Conservation (phyloP, 2,113 vertebrate genomes). For the Brachyhypopomus gauderio region DNA sequence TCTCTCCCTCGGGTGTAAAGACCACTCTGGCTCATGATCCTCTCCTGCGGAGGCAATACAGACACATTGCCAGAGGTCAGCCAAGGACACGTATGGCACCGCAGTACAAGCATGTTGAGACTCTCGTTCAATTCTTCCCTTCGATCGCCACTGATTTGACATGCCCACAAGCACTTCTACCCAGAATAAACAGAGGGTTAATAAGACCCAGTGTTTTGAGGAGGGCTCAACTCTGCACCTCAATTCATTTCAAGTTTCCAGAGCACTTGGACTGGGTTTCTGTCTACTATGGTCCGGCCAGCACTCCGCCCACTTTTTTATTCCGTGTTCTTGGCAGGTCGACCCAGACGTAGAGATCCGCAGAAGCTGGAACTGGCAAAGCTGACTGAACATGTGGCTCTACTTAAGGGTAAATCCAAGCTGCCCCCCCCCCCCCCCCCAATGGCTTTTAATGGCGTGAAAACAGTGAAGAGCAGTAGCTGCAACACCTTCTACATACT, state of each 20-base stretch:
- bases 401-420: slow-evolving; percentile 60
- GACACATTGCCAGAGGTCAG: slow-evolving; percentile 2
- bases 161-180: background rate
- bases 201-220: slow-evolving; percentile 32
- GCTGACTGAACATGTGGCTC: slow-evolving; percentile 67
- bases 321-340: slow-evolving; percentile 22
- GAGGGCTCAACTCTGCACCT: slow-evolving; percentile 44
- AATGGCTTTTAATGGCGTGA: slow-evolving; percentile 41
- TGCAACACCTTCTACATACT: background rate
- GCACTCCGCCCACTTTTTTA: background rate
- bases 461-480: slow-evolving; percentile 9
- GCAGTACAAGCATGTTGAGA: background rate
- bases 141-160: background rate
- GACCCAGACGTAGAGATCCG: slow-evolving; percentile 51
- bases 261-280: slow-evolving; percentile 47
- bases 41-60: slow-evolving; percentile 64
- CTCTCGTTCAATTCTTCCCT: background rate
- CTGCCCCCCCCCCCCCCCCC: slow-evolving; percentile 39
- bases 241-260: slow-evolving; percentile 63
- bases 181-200: background rate
- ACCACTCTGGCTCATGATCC: slow-evolving; percentile 74
- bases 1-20: slow-evolving; percentile 67
- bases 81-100: slow-evolving; percentile 18
- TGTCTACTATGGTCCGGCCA: slow-evolving; percentile 27
- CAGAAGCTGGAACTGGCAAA: slow-evolving; percentile 53